Conservation (phyloP, 2,113 vertebrate genomes). For the Neolamprologus brichardi region DNA sequence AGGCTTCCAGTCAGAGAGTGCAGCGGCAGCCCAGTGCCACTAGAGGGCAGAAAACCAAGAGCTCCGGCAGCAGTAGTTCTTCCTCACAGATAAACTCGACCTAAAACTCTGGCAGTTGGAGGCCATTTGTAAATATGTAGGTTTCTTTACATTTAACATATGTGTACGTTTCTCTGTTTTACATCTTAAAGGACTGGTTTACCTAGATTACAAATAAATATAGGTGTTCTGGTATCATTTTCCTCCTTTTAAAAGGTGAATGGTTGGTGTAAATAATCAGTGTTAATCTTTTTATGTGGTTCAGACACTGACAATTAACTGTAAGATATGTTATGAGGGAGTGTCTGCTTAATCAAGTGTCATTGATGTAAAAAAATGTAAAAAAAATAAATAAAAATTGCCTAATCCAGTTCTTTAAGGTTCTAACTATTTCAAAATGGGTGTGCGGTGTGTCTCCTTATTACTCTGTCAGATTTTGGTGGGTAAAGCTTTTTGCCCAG, state of each 20-base stretch:
- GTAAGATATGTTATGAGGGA: background rate
- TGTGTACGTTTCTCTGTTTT: background rate
- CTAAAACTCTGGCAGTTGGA: background rate
- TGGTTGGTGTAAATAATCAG: background rate
- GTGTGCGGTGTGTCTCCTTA: background rate
- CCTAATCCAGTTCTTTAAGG: background rate
- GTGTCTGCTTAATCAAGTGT: background rate
- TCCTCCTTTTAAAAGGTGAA: background rate
- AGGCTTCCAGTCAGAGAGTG: slow-evolving; percentile 76
- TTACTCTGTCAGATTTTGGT: background rate
- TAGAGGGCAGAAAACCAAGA: slow-evolving; percentile 81
- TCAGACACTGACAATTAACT: background rate
- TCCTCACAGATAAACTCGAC: slow-evolving; percentile 73
- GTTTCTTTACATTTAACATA: background rate
- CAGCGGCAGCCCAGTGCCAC: slow-evolving; percentile 82
- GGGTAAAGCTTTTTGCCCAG: background rate
- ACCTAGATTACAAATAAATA: background rate
- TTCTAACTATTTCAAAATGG: background rate
- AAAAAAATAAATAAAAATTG: background rate
- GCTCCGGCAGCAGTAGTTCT: slow-evolving; percentile 74
- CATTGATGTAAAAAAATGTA: background rate
- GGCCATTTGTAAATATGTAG: slow-evolving; percentile 18
- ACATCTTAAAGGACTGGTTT: background rate
- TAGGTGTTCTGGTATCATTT: background rate
- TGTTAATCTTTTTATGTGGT: background rate